Base-by-base conservation (phyloP, 2,113 vertebrate species). In the Pedionomus torquatus region DNA sequence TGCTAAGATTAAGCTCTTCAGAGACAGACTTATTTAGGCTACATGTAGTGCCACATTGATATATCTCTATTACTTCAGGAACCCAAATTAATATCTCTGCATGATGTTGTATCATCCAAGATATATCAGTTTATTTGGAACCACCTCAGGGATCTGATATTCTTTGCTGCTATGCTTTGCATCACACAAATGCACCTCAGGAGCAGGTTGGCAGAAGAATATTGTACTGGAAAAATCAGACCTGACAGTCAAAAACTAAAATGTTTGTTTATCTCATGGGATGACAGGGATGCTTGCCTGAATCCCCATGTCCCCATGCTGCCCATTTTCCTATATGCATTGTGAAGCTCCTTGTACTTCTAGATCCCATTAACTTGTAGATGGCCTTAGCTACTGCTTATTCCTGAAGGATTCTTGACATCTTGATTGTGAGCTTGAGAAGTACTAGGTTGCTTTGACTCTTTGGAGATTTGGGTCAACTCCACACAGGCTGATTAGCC, bases 1-100 rank as follows among this genome's bases (percentile, higher is more conserved):
- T 9, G 13, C 16, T 71, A 75, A 87, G 37, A 78, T 49, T 63
- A 78, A 90, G 37, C n/a, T 90, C 51, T 70, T 74, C 46, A 75
- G 54, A 89, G 37, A 75, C 11, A 76, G 41, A 52, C 6, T 87
- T 49, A 48, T 13, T 78, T 37, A 87, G 31, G 14, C 43, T 55
- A 68, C 43, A 43, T 0, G 2, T 15, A 13, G 17, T 79, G 61
- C 37, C 52, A 68, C 3, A 0, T 6, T 63, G n/a, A 9, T 76
- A 63, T 9, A 11, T 55, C 57, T 79, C 95, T 79, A n/a, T 48
- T 93, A 61, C 23, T 93, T 55, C 75, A 79, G 51, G 28, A 85
- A 54, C 13, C 6, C 31, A 83, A 82, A 90, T 58, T 66, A 87
- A 30, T 83, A 64, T 54, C 65, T 58, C 75, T 82, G 18, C 14